Percentiles rank a stretch among this genome's conserved stretches.
Evolutionary conservation across 2,888 invertebrate genomes (phyloP).

Genomic region (Acutogordius australiensis): DNA sequence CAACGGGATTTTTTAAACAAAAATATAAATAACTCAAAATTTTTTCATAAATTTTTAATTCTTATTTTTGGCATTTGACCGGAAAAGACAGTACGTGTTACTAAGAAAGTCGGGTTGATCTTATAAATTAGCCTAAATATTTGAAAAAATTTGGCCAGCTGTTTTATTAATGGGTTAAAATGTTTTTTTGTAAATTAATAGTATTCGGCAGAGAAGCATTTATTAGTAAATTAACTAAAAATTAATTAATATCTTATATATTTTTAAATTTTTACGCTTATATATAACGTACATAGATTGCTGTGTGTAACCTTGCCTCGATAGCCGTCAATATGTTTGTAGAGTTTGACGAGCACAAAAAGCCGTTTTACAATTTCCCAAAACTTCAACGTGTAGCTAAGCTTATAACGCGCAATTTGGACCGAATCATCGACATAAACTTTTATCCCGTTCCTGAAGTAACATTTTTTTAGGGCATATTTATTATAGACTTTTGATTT

Average conservation of each 20-base stretch:
- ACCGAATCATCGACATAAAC: slow-evolving; percentile 84
- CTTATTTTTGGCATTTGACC: no score
- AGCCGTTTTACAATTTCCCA: slow-evolving; percentile 42
- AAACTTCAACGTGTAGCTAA: slow-evolving; percentile 59
- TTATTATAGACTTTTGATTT: no score
- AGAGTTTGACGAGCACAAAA: slow-evolving; percentile 32
- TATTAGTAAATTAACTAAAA: no score
- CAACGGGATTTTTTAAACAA: no score
- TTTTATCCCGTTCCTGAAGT: slow-evolving; percentile 77
- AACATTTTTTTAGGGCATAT: slow-evolving; percentile 18
- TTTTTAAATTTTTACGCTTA: not conserved
- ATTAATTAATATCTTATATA: no score
- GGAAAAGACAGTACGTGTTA: no score
- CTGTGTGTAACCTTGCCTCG: slow-evolving; percentile 88
- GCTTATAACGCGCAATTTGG: slow-evolving; percentile 57
- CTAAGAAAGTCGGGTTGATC: no score
- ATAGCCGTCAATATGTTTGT: slow-evolving; percentile 85
- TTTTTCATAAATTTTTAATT: no score
- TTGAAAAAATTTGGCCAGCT: no score
- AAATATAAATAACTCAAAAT: no score
- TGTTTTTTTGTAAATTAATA: not conserved
- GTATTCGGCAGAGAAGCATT: no score
- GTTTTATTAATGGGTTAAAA: not conserved
- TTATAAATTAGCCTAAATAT: no score
- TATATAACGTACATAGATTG: slow-evolving; percentile 23